Evolutionary conservation across 2,888 invertebrate species (phyloP), one percentile per base, ranked within the genome.

Genomic region (Patella ulyssiponensis): DNA sequence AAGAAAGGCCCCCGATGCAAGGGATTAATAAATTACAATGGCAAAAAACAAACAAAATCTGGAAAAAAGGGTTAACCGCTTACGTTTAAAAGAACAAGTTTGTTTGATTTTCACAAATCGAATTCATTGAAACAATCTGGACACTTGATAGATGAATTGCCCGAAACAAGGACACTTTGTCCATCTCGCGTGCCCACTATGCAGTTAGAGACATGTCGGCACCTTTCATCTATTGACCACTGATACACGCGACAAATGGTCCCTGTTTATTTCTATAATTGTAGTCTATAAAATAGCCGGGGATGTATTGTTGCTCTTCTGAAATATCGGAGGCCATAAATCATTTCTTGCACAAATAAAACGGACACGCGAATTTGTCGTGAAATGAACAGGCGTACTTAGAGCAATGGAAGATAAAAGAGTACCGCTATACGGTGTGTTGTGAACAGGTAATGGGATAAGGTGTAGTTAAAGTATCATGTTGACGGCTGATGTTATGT

Each of bases 221-320:
- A 64, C 23, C 23, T 64, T 20, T 23, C 20, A 64, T 64, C 64
- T 64, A 44, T 64, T 64, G 23, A 64, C 23, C 20, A 23, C 64
- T 23, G 64, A 64, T 64, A 23, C 64, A 64, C 64, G 64, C 64
- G 64, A 64, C 64, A 64, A 64, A 64, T 64, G 64, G 11, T 23
- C 64, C 11, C 12, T 64, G 64, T 64, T 64, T 64, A 64, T 64
- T 64, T 64, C 64, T 64, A 12, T 64, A 64, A 64, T 64, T 64
- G 20, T 64, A 64, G 64, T 64, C 64, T 64, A 20, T 64, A 9
- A 64, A 64, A 23, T 64, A 23, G 23, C 23, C 23, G 23, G 14
- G 20, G 20, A 64, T 20, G 20, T 23, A 23, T 12, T 20, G 64
- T 64, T 64, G 64, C 64, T 64, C 64, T 23, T 23, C 20, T 64